Conservation (phyloP, 37 sponge, comb jelly and placozoan genomes). For the Spongilla lacustris region DNA sequence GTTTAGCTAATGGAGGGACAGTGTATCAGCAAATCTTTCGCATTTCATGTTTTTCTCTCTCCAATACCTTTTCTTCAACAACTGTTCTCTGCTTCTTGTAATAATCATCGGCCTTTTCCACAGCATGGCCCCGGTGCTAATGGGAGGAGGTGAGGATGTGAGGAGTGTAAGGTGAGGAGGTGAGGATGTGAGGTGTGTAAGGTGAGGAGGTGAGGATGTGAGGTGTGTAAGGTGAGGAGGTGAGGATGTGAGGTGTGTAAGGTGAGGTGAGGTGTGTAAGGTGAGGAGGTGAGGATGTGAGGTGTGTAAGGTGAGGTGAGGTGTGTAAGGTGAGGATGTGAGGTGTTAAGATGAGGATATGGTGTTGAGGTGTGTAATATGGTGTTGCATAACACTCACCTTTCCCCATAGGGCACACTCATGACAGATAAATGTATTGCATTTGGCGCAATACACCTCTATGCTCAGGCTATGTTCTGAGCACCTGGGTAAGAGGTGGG, state of each 20-base stretch:
- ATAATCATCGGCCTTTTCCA: background rate
- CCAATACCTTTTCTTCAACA: background rate
- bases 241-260: background rate
- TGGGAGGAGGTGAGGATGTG: background rate
- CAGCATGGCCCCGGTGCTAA: background rate
- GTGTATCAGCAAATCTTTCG: background rate
- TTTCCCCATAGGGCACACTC: conserved; percentile 84
- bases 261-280: background rate
- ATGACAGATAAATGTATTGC: conserved; percentile 77
- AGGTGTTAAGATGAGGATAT: background rate
- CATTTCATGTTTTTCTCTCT: background rate
- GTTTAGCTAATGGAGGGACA: conserved; percentile 1
- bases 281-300: background rate
- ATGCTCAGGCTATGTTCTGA: conserved; percentile 51
- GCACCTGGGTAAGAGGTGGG: too few species aligned
- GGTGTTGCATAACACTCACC: conserved; percentile 24
- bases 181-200: background rate
- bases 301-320: background rate
- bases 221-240: background rate
- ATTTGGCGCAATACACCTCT: conserved; percentile 85
- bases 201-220: background rate
- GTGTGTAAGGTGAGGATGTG: background rate
- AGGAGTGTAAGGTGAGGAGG: background rate
- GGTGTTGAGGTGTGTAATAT: background rate
- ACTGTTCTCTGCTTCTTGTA: background rate